A percentile compares a stretch with the other conserved stretches of the same genome.
phyloP scores from a whole-genome alignment of 2,797 vertebrate genomes.

The Gallirallus australis region DNA sequence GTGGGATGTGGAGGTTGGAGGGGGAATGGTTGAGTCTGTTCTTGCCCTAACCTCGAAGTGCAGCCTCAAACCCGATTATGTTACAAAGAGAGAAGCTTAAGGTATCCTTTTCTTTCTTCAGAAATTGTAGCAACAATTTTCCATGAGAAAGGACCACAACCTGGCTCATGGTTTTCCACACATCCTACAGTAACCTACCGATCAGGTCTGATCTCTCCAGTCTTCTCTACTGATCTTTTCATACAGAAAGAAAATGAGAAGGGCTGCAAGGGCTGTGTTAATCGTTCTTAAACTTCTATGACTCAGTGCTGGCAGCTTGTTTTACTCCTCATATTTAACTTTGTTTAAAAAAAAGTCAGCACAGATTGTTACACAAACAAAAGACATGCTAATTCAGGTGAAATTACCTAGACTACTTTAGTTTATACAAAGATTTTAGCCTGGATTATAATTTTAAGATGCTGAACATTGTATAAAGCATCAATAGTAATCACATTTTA shows the following conservation, averaged over 20 bases:
- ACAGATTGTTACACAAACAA: conserved; percentile 36
- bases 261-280: not conserved
- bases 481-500: conserved; percentile 69
- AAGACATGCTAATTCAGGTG: conserved; percentile 42
- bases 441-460: conserved; percentile 47
- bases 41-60: not conserved
- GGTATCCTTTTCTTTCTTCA: not conserved
- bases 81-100: conserved; percentile 12
- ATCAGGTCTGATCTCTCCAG: conserved; percentile 63
- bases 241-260: conserved; percentile 31
- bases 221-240: conserved; percentile 40
- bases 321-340: conserved; percentile 17
- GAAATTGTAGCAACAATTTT: conserved; percentile 38
- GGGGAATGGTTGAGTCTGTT: not conserved
- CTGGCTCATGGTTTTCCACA: not conserved
- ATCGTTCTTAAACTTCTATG: not conserved
- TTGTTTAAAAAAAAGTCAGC: conserved; percentile 26
- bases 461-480: conserved; percentile 39
- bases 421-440: conserved; percentile 56
- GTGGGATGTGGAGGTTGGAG: not conserved
- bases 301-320: not conserved
- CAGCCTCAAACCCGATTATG: conserved; percentile 4
- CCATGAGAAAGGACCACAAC: conserved; percentile 32
- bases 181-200: conserved; percentile 15
- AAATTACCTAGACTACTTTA: conserved; percentile 41